Evolutionary conservation across 1,140 invertebrate species (phyloP), one percentile per base, ranked within the genome.

Genomic region (Phymastichus coffea): DNA sequence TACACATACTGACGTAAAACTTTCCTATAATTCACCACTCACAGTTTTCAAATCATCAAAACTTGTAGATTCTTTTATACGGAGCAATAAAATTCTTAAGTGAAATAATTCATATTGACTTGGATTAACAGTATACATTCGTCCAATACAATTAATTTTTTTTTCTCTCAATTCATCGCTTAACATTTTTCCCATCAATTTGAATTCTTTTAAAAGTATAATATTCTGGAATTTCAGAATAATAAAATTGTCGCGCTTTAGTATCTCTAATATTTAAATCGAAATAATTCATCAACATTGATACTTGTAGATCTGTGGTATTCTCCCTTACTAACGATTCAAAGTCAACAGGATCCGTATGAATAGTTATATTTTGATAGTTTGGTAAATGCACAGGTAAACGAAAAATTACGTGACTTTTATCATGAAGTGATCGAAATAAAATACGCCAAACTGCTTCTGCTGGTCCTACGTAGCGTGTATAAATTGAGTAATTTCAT

Each of bases 31-130:
- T 12, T 46, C 20, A 7, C 61, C 67, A 56, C 78, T 53, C n/a
- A 75, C 62, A 35, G 38, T 41, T 49, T 58, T 61, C 2, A 79
- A 46, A 48, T 70, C 30, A 48, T 60, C 28, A 63, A 76, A 78
- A 22, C 48, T 66, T 30, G 51, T 70, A 15, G 72, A 66, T 14
- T n/a, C n/a, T n/a, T n/a, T n/a, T n/a, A n/a, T n/a, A n/a, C n/a
- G n/a, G n/a, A n/a, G n/a, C n/a, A n/a, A n/a, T n/a, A n/a, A n/a
- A n/a, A n/a, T n/a, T n/a, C n/a, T n/a, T n/a, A n/a, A n/a, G n/a
- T n/a, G n/a, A n/a, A n/a, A n/a, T n/a, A n/a, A n/a, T n/a, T n/a
- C n/a, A n/a, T n/a, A n/a, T n/a, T n/a, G n/a, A n/a, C 73, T 74
- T 49, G 23, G 46, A 40, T 71, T 60, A 14, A 68, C 41, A 78